Percentiles rank a stretch among this genome's conserved stretches.
These are phyloP conservation scores for Gonioctena quinquepunctata DNA, from an alignment of 1,140 invertebrate genomes.

Conservation along the genomic window DNA sequence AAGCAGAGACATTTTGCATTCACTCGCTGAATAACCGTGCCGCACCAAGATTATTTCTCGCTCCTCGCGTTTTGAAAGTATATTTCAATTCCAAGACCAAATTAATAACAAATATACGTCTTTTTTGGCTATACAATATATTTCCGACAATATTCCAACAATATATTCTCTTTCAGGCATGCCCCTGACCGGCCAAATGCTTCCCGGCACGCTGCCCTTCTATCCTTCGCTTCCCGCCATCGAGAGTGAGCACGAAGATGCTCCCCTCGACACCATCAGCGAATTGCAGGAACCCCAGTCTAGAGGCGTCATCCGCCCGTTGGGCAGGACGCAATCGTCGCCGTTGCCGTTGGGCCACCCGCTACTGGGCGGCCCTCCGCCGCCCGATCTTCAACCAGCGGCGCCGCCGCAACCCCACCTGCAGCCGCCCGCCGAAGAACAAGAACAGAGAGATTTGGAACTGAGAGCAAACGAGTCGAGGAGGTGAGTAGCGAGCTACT, in stretches of 20 bases:
- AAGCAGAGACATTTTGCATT: too few species aligned
- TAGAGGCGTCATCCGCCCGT: constrained; percentile 64
- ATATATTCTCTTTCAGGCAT: constrained; percentile 54
- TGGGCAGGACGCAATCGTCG: constrained; percentile 91
- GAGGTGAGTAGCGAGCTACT: constrained; percentile 49
- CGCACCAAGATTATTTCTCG: too few species aligned
- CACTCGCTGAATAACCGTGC: too few species aligned
- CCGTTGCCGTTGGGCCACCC: constrained; percentile 94
- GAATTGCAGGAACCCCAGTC: constrained; percentile 52
- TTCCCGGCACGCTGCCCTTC: constrained; percentile 74
- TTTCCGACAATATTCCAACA: not conserved
- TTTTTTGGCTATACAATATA: not conserved
- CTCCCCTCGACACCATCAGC: constrained; percentile 56
- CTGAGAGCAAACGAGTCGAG: constrained; percentile 58
- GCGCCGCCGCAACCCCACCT: constrained; percentile 43
- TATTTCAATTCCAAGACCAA: not conserved
- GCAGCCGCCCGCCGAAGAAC: constrained; percentile 52
- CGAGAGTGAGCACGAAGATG: constrained; percentile 58
- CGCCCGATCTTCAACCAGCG: constrained; percentile 47
- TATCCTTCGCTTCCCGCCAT: constrained; percentile 73
- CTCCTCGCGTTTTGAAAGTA: not conserved
- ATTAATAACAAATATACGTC: not conserved
- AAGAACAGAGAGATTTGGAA: constrained; percentile 59
- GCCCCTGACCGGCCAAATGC: constrained; percentile 73
- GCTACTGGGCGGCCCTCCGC: constrained; percentile 71